Percentiles rank a stretch among this genome's conserved stretches.
phyloP scores from a whole-genome alignment of 1,140 invertebrate species.

The Drosophila lini region DNA sequence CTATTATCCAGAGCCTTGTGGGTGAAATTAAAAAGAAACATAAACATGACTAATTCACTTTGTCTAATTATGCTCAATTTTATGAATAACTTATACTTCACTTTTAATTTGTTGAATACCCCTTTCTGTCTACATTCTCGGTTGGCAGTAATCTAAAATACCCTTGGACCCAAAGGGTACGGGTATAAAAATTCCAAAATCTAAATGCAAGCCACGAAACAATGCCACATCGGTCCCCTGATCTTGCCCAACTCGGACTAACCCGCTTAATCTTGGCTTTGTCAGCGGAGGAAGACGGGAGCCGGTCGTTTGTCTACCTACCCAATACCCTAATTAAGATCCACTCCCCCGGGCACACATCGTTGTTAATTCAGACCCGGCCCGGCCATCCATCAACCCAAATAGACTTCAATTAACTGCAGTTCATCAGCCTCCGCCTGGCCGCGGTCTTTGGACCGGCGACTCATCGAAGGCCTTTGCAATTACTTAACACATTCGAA shows the following conservation, averaged over 20 bases:
- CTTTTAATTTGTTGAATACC: too few relatives aligned
- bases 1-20: too few relatives aligned
- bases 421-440: conserved; percentile 19
- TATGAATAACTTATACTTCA: too few relatives aligned
- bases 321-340: conserved; percentile 40
- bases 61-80: too few relatives aligned
- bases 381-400: conserved; percentile 40
- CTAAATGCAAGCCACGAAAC: not conserved
- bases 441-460: conserved; percentile 18
- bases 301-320: not conserved
- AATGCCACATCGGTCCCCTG: not conserved
- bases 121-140: too few relatives aligned
- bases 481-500: conserved; percentile 52
- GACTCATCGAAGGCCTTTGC: conserved; percentile 46
- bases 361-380: conserved; percentile 6
- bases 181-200: not conserved
- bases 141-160: not conserved
- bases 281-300: not conserved
- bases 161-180: not conserved
- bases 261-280: conserved; percentile 14
- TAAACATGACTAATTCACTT: too few relatives aligned
- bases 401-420: conserved; percentile 49
- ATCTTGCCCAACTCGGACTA: conserved; percentile 19
- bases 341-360: conserved; percentile 21
- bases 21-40: too few relatives aligned